Evolutionary conservation across 2,797 vertebrate species (phyloP), one percentile per base, ranked within the genome.

Genomic region (Taenioides sp.): DNA sequence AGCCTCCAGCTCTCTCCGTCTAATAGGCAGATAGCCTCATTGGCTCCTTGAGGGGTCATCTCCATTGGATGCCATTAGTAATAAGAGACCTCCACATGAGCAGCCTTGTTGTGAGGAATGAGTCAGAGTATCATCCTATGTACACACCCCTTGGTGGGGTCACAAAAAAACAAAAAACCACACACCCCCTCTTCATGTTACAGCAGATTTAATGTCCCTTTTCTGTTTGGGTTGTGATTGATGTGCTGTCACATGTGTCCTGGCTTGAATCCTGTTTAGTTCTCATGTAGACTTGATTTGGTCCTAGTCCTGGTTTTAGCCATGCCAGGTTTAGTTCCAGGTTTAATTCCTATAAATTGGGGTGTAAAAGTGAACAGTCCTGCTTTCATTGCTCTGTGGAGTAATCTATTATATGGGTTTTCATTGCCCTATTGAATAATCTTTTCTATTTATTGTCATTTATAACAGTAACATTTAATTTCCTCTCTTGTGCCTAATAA

Each of bases 61-160:
- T 88, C 77, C 70, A 78, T 87, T 74, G 71, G 70, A 77, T 80
- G 84, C 83, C 84, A 86, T 55, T 84, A 86, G 86, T 85, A 80
- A 86, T 83, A 71, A 14, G 74, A 67, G 82, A 80, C 76, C 67
- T 85, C 78, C 25, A 27, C 72, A 80, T 69, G 87, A 85, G 77
- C 81, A 70, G 75, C 79, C 77, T 82, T 78, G 72, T 83, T 84
- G 78, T 78, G 75, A 88, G 75, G 74, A 67, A 82, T 93, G 90
- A 93, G 85, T 94, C 92, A 92, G 82, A 86, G 80, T 82, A 88
- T 89, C 83, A 91, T 91, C 90, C 7, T 22, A 54, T 93, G 88
- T 80, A 84, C 89, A 76, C 86, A 85, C 86, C 87, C 86, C 88
- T 89, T 79, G 70, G 73, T 84, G 75, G 75, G 78, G 83, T 86